Evolutionary conservation across 2,113 vertebrate genomes (phyloP).

Genomic region (Callipepla californica): DNA sequence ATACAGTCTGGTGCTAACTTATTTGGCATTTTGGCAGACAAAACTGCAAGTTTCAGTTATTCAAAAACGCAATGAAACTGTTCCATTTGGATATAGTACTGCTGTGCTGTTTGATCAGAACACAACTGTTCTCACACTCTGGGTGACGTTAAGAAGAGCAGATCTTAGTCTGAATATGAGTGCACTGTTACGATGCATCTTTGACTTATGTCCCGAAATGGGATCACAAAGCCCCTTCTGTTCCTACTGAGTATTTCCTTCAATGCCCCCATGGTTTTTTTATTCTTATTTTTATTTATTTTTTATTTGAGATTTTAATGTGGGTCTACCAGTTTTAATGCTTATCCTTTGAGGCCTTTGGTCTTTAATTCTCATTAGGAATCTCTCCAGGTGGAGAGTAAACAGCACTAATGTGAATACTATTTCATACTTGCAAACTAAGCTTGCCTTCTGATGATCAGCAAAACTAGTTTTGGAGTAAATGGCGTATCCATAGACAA

Average conservation of each 20-base stretch:
- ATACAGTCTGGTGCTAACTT: neutral
- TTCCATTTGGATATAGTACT: neutral
- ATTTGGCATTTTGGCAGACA: neutral
- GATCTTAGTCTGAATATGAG: neutral
- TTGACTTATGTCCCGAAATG: neutral
- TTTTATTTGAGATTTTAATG: neutral
- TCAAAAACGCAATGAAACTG: neutral
- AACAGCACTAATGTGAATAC: neutral
- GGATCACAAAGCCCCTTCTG: neutral
- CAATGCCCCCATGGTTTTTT: neutral
- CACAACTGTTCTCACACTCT: fast-evolving
- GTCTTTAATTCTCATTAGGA: neutral
- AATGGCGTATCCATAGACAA: neutral
- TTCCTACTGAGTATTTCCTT: neutral
- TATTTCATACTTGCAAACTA: neutral
- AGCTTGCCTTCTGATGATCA: neutral
- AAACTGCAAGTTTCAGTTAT: neutral
- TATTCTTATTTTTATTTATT: neutral
- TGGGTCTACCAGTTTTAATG: fast-evolving
- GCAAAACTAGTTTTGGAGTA: neutral
- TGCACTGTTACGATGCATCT: fast-evolving
- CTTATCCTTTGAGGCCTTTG: neutral
- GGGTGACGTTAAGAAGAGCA: neutral
- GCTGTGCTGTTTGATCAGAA: neutral
- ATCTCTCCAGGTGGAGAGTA: neutral